These are phyloP conservation scores for Diarsia mendica DNA, from an alignment of 2,888 invertebrate species.

Conservation along the genomic window DNA sequence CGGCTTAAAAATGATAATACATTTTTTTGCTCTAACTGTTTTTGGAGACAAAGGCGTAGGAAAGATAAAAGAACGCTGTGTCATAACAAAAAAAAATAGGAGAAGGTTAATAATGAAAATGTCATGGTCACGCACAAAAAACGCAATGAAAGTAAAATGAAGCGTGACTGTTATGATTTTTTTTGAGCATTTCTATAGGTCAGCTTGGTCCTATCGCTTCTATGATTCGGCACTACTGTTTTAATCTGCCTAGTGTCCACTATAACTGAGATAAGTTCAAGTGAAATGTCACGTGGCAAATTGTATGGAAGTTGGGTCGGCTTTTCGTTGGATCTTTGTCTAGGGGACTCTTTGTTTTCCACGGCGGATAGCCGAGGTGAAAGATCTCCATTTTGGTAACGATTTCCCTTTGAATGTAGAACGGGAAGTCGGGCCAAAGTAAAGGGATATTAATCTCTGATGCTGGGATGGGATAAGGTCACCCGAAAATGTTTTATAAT, in stretches of 20 bases:
- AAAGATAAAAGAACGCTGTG: constrained; percentile 44
- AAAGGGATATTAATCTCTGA: constrained; percentile 31
- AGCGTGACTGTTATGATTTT: background rate
- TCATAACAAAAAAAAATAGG: background rate
- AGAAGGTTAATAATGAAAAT: constrained; percentile 43
- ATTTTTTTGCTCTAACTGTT: constrained; percentile 52
- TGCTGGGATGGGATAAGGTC: constrained; percentile 17
- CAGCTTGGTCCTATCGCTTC: background rate
- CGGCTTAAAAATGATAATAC: constrained; percentile 54
- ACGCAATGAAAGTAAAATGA: background rate
- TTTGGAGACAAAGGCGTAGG: constrained; percentile 56
- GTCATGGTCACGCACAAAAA: background rate
- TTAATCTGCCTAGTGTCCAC: constrained; percentile 11
- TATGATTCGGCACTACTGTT: constrained; percentile 26
- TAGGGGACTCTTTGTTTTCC: constrained; percentile 58
- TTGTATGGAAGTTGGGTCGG: constrained; percentile 70
- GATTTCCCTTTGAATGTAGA: constrained; percentile 35
- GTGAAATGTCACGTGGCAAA: constrained; percentile 65
- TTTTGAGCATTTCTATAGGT: background rate
- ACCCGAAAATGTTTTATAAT: constrained; percentile 13
- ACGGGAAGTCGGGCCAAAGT: constrained; percentile 11
- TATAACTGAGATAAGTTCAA: constrained; percentile 61
- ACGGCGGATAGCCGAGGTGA: constrained; percentile 35
- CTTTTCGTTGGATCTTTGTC: constrained; percentile 63
- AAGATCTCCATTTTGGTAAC: constrained; percentile 50